phyloP scores from a whole-genome alignment of 2,888 invertebrate genomes.

The Nomada fucata region DNA sequence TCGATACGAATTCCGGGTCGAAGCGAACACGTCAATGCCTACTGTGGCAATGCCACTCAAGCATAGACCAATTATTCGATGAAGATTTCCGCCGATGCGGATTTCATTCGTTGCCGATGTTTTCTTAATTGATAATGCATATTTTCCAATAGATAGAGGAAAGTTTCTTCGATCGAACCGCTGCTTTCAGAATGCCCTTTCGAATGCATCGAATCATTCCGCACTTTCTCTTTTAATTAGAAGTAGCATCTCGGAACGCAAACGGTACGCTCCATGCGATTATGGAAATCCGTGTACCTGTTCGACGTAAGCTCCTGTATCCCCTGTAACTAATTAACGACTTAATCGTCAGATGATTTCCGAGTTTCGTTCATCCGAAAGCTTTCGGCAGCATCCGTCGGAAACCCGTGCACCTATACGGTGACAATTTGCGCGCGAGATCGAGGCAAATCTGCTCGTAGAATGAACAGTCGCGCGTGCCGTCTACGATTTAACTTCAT shows the following conservation, averaged over 20 bases:
- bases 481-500: slow-evolving; percentile 8
- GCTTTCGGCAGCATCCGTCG: slow-evolving; percentile 39
- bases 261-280: slow-evolving; percentile 37
- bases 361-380: slow-evolving; percentile 16
- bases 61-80: not conserved
- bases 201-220: slow-evolving; percentile 24
- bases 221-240: slow-evolving; percentile 55
- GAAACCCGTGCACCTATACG: slow-evolving; percentile 22
- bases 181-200: not conserved
- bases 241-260: slow-evolving; percentile 46
- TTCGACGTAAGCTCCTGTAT: slow-evolving; percentile 41
- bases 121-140: not conserved
- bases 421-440: slow-evolving; percentile 26
- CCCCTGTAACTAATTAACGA: slow-evolving; percentile 41
- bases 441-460: not conserved
- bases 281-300: slow-evolving; percentile 39
- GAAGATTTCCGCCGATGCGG: not conserved
- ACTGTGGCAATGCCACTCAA: not conserved
- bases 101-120: not conserved
- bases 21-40: not conserved
- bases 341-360: slow-evolving; percentile 38
- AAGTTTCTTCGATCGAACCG: slow-evolving; percentile 18
- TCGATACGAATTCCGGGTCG: slow-evolving; percentile 26
- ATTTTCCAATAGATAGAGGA: not conserved
- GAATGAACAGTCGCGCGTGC: slow-evolving; percentile 4